Evolutionary conservation across 2,888 invertebrate species (phyloP).

Genomic region (Ichneumon xanthorius): DNA sequence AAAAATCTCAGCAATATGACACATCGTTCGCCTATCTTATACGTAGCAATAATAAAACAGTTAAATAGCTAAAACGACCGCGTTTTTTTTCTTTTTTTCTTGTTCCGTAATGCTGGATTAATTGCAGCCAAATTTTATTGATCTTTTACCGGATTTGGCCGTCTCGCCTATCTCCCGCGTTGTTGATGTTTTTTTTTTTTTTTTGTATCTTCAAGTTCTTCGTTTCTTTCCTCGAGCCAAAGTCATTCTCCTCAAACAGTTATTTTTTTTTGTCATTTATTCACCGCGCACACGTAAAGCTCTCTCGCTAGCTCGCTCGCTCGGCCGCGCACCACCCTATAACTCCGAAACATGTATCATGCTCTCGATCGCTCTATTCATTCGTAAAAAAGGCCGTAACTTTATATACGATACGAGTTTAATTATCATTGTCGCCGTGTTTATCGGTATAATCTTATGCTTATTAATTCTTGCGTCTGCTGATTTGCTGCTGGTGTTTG

Average conservation of each 20-base stretch:
- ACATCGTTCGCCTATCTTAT: constrained; percentile 73
- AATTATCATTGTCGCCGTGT: constrained; percentile 62
- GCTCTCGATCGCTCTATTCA: constrained; percentile 46
- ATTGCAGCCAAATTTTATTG: constrained; percentile 47
- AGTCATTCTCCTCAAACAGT: constrained; percentile 41
- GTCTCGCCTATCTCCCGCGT: constrained; percentile 41
- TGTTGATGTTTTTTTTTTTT: constrained; percentile 7
- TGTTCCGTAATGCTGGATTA: constrained; percentile 39
- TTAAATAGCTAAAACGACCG: constrained; percentile 81
- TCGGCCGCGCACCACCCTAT: constrained; percentile 53
- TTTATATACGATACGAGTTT: constrained; percentile 65
- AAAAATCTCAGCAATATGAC: constrained; percentile 77
- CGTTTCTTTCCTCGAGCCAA: constrained; percentile 43
- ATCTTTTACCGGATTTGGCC: constrained; percentile 48
- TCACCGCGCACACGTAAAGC: constrained; percentile 51
- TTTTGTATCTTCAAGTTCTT: constrained; percentile 2
- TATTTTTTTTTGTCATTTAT: constrained; percentile 33
- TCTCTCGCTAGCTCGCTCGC: constrained; percentile 27
- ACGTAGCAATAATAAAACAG: constrained; percentile 81
- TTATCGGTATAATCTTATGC: constrained; percentile 56
- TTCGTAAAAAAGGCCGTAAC: constrained; percentile 69
- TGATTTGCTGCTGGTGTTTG: constrained; percentile 42
- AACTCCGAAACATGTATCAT: constrained; percentile 42
- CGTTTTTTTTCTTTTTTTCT: constrained; percentile 70
- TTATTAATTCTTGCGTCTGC: constrained; percentile 56